These are phyloP conservation scores for Columba livia DNA, from an alignment of 2,113 vertebrate species.

Conservation along the genomic window DNA sequence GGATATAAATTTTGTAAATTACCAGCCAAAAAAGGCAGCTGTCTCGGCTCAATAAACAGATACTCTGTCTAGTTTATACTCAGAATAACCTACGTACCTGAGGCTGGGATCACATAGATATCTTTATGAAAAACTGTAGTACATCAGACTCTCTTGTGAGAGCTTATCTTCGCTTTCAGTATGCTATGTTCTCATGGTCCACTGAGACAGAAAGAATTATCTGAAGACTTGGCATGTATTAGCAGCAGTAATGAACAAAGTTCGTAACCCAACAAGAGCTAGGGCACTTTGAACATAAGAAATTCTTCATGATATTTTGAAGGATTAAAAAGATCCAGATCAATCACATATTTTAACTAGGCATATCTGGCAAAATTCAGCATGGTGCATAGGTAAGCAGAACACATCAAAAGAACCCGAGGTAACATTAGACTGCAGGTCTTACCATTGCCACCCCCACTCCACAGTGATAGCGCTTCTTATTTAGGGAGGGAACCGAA, in stretches of 20 bases:
- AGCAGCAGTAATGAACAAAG: not conserved
- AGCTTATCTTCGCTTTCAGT: not conserved
- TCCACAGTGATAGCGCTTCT: not conserved
- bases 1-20: not conserved
- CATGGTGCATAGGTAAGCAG: not conserved
- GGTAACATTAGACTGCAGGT: not conserved
- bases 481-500: not conserved
- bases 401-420: not conserved
- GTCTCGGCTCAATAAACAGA: not conserved
- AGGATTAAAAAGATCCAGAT: not conserved
- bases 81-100: not conserved
- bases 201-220: not conserved
- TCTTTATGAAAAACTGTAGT: not conserved
- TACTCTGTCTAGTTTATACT: not conserved
- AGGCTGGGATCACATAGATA: not conserved
- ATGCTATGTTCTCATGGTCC: not conserved
- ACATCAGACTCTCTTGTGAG: not conserved
- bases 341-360: not conserved
- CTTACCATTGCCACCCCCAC: too few relatives aligned
- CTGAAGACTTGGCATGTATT: not conserved
- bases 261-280: not conserved
- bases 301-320: not conserved
- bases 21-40: not conserved
- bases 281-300: not conserved
- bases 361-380: not conserved